These are phyloP conservation scores for Bryconaethiops microstoma DNA, from an alignment of 2,797 vertebrate genomes.

Conservation along the genomic window DNA sequence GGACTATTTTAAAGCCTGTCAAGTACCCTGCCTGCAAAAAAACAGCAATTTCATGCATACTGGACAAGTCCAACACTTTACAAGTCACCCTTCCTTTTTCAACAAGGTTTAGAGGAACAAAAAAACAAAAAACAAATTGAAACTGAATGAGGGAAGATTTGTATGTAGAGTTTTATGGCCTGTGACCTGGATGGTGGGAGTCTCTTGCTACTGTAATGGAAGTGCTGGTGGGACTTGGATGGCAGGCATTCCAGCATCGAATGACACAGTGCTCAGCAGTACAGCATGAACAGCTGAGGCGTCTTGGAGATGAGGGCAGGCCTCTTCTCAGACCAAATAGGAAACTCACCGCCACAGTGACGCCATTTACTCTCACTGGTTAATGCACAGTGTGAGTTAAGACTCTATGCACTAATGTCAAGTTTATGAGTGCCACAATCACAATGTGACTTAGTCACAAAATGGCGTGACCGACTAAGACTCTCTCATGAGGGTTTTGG, in stretches of 20 bases:
- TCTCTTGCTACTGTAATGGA: constrained; percentile 44
- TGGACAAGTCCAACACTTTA: not conserved
- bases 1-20: constrained; percentile 71
- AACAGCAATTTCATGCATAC: not conserved
- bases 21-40: constrained; percentile 51
- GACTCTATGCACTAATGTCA: not conserved
- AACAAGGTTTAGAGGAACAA: not conserved
- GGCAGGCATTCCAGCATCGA: constrained; percentile 74
- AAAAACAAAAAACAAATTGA: not conserved
- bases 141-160: constrained; percentile 1
- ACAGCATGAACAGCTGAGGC: constrained; percentile 87
- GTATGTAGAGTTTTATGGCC: not conserved
- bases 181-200: constrained; percentile 12
- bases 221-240: constrained; percentile 25
- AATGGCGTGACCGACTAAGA: not conserved
- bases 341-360: constrained; percentile 47
- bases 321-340: constrained; percentile 54
- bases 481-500: not conserved
- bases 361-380: constrained; percentile 21
- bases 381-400: not conserved
- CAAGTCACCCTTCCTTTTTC: not conserved
- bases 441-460: not conserved
- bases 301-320: constrained; percentile 66
- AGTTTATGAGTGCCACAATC: not conserved
- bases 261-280: constrained; percentile 87